Evolutionary conservation across 2,888 invertebrate species (phyloP), one percentile per base, ranked within the genome.

Genomic region (Phytoseiulus persimilis): DNA sequence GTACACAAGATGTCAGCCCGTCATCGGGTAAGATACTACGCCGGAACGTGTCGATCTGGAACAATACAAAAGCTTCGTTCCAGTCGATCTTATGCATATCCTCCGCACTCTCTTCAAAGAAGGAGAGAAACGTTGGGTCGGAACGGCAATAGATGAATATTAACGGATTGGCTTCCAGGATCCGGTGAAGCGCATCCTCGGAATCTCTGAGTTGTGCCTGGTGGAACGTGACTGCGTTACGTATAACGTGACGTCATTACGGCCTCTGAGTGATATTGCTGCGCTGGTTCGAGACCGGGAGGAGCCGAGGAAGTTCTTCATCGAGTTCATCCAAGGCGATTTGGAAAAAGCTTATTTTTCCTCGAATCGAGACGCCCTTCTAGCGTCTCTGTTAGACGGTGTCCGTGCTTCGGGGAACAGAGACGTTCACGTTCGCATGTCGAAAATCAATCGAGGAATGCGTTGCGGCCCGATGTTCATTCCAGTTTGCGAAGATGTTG

Each of bases 201-300:
- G 99, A 92, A 94, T 99, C 32, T 97, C 98, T 0, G 99, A 99
- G 93, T 96, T 96, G 0, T 99, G 99, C 92, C 94, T 99, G 90
- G 93, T 99, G 89, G 99, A 99, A 93, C 94, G 99, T 91, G 99
- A 99, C 94, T 97, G 98, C 0, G 97, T 96, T 92, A 98, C 98
- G 0, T 99, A 99, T 93, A 96, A 96, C 91, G 96, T 98, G 90
- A 95, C 97, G 91, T 98, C 98, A 32, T 94, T 98, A 89, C 93
- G 93, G 91, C 94, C 94, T 32, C 92, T 94, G 0, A 92, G 92
- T 65, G 96, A 98, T 93, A 95, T 99, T 65, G 98, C 97, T 93
- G 96, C 98, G 0, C 94, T 99, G 90, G 95, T 99, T 32, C 94
- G 99, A 89, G 96, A 97, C 92, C 95, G 96, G 90, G 95, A 95